phyloP scores from a whole-genome alignment of 2,113 vertebrate species.

The Enhydra lutris region DNA sequence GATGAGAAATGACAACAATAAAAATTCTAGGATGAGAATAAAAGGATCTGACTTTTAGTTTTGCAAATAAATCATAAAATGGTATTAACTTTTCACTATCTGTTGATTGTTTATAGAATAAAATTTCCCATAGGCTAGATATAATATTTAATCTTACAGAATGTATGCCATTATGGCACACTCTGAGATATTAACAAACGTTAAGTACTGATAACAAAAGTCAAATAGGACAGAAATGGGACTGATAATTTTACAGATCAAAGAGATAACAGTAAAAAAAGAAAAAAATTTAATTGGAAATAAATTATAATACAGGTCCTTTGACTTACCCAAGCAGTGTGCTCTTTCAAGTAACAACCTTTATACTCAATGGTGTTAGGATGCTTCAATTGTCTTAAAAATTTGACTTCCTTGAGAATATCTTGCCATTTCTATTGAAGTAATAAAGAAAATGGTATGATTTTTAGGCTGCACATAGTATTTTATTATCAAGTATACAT shows the following conservation, averaged over 20 bases:
- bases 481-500: slow-evolving; percentile 31
- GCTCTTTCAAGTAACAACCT: slow-evolving; percentile 98
- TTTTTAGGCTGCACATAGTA: neutral
- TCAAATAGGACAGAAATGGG: neutral
- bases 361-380: slow-evolving; percentile 99
- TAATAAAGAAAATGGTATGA: neutral
- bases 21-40: slow-evolving; percentile 1
- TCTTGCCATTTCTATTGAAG: slow-evolving; percentile 97
- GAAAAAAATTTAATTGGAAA: neutral
- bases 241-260: neutral
- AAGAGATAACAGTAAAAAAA: neutral
- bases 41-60: neutral
- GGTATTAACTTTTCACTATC: neutral
- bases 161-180: neutral
- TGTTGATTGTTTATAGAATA: neutral
- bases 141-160: neutral
- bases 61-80: slow-evolving; percentile 19
- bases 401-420: slow-evolving; percentile 99
- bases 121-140: neutral
- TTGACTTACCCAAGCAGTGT: slow-evolving; percentile 95
- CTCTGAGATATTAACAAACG: neutral
- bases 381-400: slow-evolving; percentile 95
- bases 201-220: neutral
- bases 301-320: neutral
- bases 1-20: neutral